A percentile compares a stretch with the other conserved stretches of the same genome.
Conservation (phyloP, 1,140 invertebrate genomes). For the Pogonognathellus flavescens region DNA sequence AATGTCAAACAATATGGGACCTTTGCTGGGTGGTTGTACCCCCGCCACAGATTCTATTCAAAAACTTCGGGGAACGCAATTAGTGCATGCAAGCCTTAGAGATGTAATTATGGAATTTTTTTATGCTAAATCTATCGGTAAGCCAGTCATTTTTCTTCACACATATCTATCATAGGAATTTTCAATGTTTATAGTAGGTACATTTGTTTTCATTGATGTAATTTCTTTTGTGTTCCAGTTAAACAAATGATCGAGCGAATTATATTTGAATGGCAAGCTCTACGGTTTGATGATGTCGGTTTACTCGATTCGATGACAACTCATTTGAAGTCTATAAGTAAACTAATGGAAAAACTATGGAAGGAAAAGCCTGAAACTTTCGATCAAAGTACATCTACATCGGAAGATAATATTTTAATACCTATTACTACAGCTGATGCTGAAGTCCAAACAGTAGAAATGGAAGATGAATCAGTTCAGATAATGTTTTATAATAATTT, state of each 20-base stretch:
- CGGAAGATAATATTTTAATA: not conserved
- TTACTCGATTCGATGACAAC: not conserved
- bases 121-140: not conserved
- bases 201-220: too few relatives aligned
- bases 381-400: not conserved
- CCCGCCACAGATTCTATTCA: constrained; percentile 1
- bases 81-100: not conserved
- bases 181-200: too few relatives aligned
- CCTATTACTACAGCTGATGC: not conserved
- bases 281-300: constrained; percentile 21
- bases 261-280: not conserved
- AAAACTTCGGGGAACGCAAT: not conserved
- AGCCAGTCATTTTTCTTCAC: not conserved
- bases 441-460: constrained; percentile 9
- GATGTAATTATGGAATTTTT: not conserved
- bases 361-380: not conserved
- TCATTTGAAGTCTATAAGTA: not conserved
- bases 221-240: not conserved
- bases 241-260: not conserved
- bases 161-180: too few relatives aligned
- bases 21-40: not conserved
- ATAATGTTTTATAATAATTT: constrained; percentile 31
- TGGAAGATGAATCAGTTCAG: not conserved
- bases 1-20: not conserved
- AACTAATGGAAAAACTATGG: not conserved